A percentile compares a stretch with the other conserved stretches of the same genome.
Evolutionary conservation across 2,797 vertebrate species (phyloP).

Genomic region (Microctenopoma steveboyesi): DNA sequence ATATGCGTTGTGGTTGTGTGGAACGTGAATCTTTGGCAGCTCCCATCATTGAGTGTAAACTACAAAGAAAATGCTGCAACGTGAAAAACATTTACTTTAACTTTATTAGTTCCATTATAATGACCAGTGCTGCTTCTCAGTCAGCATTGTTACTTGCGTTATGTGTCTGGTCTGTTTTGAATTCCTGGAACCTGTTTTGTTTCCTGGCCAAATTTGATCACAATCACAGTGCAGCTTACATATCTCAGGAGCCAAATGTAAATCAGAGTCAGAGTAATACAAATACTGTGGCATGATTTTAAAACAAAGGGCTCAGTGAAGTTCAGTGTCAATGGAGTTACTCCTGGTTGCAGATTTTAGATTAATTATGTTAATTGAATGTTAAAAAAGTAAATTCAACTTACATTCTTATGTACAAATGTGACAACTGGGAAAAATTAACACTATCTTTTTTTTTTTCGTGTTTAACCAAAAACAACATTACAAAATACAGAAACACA

Average conservation of each 20-base stretch:
- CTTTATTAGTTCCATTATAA: slow-evolving; percentile 25
- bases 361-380: background rate
- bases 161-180: slow-evolving; percentile 64
- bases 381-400: no score
- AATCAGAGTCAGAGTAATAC: slow-evolving; percentile 44
- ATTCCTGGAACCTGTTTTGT: slow-evolving; percentile 64
- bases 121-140: slow-evolving; percentile 24
- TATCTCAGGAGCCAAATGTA: slow-evolving; percentile 36
- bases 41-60: slow-evolving; percentile 16
- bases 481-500: background rate
- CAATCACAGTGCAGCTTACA: slow-evolving; percentile 46
- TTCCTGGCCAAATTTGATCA: slow-evolving; percentile 60
- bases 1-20: background rate
- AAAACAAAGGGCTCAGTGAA: slow-evolving; percentile 18
- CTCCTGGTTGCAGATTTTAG: background rate
- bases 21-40: slow-evolving; percentile 8
- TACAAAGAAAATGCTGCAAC: slow-evolving; percentile 17
- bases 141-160: slow-evolving; percentile 54
- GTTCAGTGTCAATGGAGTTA: background rate
- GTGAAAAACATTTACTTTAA: slow-evolving; percentile 10
- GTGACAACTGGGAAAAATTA: no score
- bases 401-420: no score
- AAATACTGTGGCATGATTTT: slow-evolving; percentile 26
- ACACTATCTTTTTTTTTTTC: no score
- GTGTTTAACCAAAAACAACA: no score